Conservation (phyloP, 1,140 invertebrate species). For the Hormaphis cornu region DNA sequence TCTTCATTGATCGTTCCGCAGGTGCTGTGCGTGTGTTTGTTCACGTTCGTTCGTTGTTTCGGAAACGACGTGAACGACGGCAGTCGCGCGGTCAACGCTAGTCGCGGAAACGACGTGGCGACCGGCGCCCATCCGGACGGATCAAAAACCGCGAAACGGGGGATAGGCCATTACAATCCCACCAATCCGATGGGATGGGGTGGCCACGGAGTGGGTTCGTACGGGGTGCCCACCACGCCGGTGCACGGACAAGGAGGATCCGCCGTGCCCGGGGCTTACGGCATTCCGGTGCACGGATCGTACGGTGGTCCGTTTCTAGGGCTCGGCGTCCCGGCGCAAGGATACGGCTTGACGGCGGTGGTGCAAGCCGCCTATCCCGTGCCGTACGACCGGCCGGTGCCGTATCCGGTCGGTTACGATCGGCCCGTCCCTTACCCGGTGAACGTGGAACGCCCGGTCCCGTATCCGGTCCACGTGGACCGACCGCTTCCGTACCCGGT, state of each 20-base stretch:
- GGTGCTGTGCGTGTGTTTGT: not conserved
- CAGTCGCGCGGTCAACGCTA: too few species aligned
- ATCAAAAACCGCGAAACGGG: conserved; percentile 1
- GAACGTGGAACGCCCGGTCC: not conserved
- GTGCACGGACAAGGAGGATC: not conserved
- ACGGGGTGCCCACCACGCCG: not conserved
- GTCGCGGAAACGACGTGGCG: not conserved
- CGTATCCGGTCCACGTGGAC: conserved; percentile 41
- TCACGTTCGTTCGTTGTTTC: not conserved
- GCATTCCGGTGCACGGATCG: not conserved
- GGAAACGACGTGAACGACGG: not conserved
- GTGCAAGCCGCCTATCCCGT: not conserved
- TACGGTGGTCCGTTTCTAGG: not conserved
- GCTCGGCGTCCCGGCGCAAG: not conserved
- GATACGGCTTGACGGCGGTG: not conserved
- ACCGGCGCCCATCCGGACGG: not conserved
- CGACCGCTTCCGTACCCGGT: conserved; percentile 46
- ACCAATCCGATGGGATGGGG: not conserved
- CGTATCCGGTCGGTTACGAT: not conserved
- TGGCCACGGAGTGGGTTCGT: not conserved
- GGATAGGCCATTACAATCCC: not conserved
- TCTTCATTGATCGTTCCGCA: too few species aligned
- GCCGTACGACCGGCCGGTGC: not conserved
- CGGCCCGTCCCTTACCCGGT: not conserved
- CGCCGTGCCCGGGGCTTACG: too few species aligned